Evolutionary conservation across 2,113 vertebrate species (phyloP).

Genomic region (Dissostichus mawsoni): DNA sequence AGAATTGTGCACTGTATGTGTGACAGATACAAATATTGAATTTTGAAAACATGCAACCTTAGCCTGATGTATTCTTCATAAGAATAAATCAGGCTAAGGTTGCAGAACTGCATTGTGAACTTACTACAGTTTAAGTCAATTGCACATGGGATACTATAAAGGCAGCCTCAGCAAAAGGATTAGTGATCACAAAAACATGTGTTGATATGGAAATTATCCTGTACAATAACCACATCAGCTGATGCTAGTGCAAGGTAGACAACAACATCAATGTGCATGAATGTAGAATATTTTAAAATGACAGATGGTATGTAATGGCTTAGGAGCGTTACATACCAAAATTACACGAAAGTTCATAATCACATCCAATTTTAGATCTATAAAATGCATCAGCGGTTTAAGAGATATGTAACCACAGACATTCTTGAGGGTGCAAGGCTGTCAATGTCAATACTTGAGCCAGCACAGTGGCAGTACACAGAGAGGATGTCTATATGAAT

Average conservation of each 20-base stretch:
- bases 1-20: too few relatives aligned
- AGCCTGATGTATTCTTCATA: too few relatives aligned
- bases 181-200: conserved; percentile 1
- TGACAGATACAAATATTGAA: too few relatives aligned
- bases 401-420: neutral
- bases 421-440: neutral
- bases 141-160: neutral
- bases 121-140: neutral
- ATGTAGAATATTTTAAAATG: conserved; percentile 11
- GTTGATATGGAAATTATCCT: neutral
- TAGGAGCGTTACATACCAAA: neutral
- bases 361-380: neutral
- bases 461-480: neutral
- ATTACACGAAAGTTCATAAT: neutral
- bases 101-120: neutral
- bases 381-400: conserved; percentile 2
- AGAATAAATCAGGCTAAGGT: too few relatives aligned
- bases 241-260: neutral
- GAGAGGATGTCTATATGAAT: conserved; percentile 1
- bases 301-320: conserved; percentile 26
- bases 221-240: conserved; percentile 7
- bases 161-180: neutral
- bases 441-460: conserved; percentile 3
- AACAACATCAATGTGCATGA: neutral
- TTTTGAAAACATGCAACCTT: too few relatives aligned